Conservation (phyloP, 2,797 vertebrate species). For the Tolypeutes matacus region DNA sequence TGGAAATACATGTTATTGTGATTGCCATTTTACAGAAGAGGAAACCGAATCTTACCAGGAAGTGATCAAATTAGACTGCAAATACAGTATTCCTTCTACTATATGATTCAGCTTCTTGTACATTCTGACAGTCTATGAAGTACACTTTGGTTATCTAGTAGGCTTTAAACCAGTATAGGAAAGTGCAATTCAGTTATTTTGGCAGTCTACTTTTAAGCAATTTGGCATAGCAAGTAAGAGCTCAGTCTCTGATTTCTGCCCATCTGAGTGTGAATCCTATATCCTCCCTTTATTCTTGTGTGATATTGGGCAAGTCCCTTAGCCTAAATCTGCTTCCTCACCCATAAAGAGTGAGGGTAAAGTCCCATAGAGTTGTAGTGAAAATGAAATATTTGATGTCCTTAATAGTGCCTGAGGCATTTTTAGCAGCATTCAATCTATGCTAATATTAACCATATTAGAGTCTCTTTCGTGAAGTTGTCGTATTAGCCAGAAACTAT, state of each 20-base stretch:
- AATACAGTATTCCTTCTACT: neutral
- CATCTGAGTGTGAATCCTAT: neutral
- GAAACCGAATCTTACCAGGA: neutral
- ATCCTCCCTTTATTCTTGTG: neutral
- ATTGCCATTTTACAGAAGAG: constrained; percentile 23
- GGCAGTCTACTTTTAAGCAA: neutral
- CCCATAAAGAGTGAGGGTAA: neutral
- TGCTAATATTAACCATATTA: neutral
- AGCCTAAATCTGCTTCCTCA: neutral
- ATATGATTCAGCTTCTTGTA: neutral
- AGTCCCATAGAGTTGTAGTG: neutral
- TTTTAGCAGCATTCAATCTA: neutral
- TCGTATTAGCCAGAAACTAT: constrained; percentile 31
- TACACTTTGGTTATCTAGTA: neutral
- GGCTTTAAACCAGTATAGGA: neutral
- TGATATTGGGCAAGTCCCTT: neutral
- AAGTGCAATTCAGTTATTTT: neutral
- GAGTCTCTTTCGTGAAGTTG: neutral
- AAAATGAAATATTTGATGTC: neutral
- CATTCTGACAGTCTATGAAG: neutral
- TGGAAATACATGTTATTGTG: constrained; percentile 8
- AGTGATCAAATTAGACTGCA: neutral
- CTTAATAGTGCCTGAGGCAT: neutral
- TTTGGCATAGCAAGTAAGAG: neutral
- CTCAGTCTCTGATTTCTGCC: neutral